Conservation (phyloP, 2,797 vertebrate genomes). For the Amazonetta brasiliensis region DNA sequence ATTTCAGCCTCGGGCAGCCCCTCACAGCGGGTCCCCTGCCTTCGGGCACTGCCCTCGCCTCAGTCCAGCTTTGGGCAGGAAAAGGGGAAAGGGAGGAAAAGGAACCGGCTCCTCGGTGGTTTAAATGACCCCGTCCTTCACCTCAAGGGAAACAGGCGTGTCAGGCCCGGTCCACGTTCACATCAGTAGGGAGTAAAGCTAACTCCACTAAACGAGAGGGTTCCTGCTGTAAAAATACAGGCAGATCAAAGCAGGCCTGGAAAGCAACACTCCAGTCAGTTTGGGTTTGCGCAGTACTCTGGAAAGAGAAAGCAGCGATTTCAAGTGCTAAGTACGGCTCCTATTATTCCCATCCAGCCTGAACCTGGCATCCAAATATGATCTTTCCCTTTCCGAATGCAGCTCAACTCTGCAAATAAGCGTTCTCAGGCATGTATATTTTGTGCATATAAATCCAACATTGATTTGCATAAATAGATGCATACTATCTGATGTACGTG, state of each 20-base stretch:
- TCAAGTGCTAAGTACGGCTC: not conserved
- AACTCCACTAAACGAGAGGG: not conserved
- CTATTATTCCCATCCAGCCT: not conserved
- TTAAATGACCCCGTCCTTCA: not conserved
- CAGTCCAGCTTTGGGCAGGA: not conserved
- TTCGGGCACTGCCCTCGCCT: not conserved
- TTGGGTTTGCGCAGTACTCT: not conserved
- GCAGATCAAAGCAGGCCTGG: not conserved
- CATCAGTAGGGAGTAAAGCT: not conserved
- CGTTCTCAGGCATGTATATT: slow-evolving; percentile 8
- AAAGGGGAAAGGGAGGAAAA: too few relatives aligned
- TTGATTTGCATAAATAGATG: slow-evolving; percentile 59
- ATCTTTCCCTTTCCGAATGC: not conserved
- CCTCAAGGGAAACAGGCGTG: not conserved
- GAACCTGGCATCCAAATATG: not conserved
- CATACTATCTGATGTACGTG: slow-evolving; percentile 56
- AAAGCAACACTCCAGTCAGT: not conserved
- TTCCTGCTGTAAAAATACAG: slow-evolving; percentile 18
- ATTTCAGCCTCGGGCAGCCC: not conserved
- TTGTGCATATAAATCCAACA: slow-evolving; percentile 41
- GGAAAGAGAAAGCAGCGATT: not conserved
- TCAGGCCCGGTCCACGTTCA: not conserved
- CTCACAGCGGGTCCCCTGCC: not conserved
- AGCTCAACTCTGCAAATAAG: not conserved
- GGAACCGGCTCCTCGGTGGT: accelerated